Percentiles rank a stretch among this genome's conserved stretches.
phyloP scores from a whole-genome alignment of 2,113 vertebrate species.

The Scolopax mira region DNA sequence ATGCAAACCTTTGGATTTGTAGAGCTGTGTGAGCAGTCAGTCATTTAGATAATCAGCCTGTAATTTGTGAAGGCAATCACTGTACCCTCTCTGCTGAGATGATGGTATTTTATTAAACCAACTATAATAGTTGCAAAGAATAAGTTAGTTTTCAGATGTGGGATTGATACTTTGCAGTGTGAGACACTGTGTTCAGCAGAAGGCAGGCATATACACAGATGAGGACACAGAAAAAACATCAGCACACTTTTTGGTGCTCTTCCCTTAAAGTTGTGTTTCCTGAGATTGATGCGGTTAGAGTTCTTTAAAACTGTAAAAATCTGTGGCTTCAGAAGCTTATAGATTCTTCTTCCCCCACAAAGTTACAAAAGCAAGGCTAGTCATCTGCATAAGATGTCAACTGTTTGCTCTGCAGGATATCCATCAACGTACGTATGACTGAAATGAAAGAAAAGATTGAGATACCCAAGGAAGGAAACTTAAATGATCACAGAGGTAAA shows the following conservation, averaged over 20 bases:
- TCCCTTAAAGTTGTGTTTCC: background rate
- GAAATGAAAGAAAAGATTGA: slow-evolving; percentile 30
- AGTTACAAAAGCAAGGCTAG: background rate
- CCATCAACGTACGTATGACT: slow-evolving; percentile 35
- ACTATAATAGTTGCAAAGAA: background rate
- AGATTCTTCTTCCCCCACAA: background rate
- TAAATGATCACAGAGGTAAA: background rate
- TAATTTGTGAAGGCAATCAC: background rate
- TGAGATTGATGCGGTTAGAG: background rate
- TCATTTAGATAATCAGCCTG: background rate
- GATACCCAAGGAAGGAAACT: background rate
- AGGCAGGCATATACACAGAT: background rate
- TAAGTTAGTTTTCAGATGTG: background rate
- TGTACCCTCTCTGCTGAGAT: background rate
- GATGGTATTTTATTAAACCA: background rate
- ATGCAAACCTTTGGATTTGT: background rate
- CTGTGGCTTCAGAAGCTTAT: background rate
- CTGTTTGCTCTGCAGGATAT: slow-evolving; percentile 61
- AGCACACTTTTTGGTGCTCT: background rate
- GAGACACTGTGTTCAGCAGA: background rate
- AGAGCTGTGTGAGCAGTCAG: background rate
- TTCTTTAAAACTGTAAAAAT: background rate
- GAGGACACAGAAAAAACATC: background rate
- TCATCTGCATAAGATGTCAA: background rate
- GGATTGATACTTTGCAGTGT: background rate